Conservation (phyloP, 2,113 vertebrate genomes). For the Craseonycteris thonglongyai region DNA sequence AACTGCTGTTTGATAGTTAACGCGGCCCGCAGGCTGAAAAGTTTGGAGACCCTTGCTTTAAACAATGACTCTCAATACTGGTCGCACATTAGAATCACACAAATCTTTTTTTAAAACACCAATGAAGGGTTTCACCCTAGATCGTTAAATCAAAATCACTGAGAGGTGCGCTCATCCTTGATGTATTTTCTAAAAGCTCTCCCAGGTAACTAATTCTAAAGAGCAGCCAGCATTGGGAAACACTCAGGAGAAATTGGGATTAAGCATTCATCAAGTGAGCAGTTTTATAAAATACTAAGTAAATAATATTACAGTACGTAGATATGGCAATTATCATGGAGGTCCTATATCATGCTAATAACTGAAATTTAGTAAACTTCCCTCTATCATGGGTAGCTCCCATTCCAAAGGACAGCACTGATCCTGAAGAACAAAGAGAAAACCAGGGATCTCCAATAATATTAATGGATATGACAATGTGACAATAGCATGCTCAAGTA, state of each 20-base stretch:
- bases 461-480: not conserved
- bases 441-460: not conserved
- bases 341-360: not conserved
- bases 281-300: not conserved
- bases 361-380: not conserved
- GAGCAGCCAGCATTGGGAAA: not conserved
- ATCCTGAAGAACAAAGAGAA: not conserved
- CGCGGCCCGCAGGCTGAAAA: no score
- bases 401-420: not conserved
- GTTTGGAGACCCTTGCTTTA: no score
- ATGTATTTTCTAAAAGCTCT: not conserved
- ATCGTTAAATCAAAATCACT: not conserved
- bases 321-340: not conserved
- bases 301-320: not conserved
- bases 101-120: not conserved
- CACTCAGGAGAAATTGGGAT: not conserved
- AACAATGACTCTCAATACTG: not conserved
- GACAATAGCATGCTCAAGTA: not conserved
- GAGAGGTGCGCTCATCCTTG: not conserved
- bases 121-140: not conserved
- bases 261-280: not conserved
- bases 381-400: not conserved
- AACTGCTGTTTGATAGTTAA: no score
- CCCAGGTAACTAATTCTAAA: not conserved
- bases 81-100: not conserved